Evolutionary conservation across 2,113 vertebrate genomes (phyloP).

Genomic region (Gopherus evgoodei): DNA sequence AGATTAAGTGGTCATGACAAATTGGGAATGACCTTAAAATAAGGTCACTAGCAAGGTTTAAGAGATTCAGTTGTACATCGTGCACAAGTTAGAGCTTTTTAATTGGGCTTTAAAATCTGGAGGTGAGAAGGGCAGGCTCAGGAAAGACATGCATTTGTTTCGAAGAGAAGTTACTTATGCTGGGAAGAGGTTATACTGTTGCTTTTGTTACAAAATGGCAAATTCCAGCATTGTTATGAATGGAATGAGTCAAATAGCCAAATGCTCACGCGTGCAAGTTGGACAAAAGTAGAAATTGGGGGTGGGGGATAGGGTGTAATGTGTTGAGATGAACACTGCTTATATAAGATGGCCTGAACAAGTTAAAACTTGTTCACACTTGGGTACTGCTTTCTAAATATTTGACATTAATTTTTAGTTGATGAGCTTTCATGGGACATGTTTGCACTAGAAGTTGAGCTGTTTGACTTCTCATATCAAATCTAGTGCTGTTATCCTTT

Average conservation of each 20-base stretch:
- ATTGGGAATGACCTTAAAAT: neutral
- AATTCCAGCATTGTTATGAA: neutral
- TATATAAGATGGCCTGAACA: neutral
- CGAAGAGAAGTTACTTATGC: neutral
- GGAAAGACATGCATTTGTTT: neutral
- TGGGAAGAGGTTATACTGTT: neutral
- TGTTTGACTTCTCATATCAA: neutral
- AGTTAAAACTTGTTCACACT: neutral
- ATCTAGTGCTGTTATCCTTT: neutral
- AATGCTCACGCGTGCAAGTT: rapidly evolving
- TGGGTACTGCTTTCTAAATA: neutral
- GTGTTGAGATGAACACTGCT: neutral
- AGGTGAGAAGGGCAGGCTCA: neutral
- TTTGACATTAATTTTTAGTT: neutral
- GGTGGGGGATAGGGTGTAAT: neutral
- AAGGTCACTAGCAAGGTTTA: neutral
- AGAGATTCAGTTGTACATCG: conserved; percentile 5
- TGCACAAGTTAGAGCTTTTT: neutral
- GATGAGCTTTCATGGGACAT: neutral
- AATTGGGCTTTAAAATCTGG: neutral
- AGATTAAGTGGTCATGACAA: neutral
- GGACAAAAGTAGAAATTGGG: neutral
- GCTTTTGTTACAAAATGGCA: neutral
- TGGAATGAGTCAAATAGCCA: rapidly evolving
- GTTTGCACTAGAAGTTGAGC: neutral